Evolutionary conservation across 2,888 invertebrate genomes (phyloP).

Genomic region (Steinernema carpocapsae): DNA sequence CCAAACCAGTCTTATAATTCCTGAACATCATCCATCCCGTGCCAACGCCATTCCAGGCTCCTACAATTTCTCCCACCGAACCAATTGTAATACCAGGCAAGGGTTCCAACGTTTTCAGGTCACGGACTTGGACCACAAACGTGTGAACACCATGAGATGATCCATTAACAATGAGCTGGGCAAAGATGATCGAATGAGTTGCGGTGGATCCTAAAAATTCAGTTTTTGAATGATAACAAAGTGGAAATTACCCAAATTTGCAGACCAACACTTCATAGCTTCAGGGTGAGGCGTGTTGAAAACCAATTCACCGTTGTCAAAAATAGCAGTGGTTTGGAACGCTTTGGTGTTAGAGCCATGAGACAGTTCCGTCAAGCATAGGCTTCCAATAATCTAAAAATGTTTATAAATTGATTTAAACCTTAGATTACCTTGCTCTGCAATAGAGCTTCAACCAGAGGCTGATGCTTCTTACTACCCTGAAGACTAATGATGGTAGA

Average conservation of each 20-base stretch:
- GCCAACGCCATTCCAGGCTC: conserved; percentile 83
- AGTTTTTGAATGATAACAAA: background rate
- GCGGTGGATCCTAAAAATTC: conserved; percentile 72
- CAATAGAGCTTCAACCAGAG: conserved; percentile 62
- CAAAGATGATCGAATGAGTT: conserved; percentile 86
- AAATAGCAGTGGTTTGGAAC: background rate
- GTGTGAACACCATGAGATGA: conserved; percentile 80
- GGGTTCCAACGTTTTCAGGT: background rate
- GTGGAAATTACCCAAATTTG: conserved; percentile 78
- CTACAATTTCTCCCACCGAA: conserved; percentile 90
- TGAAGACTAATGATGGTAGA: conserved; percentile 61
- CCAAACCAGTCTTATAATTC: background rate
- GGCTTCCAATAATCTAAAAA: conserved; percentile 78
- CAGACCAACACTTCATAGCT: conserved; percentile 86
- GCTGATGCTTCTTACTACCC: conserved; percentile 69
- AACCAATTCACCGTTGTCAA: conserved; percentile 68
- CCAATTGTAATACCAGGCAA: conserved; percentile 79
- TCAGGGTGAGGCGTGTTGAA: conserved; percentile 80
- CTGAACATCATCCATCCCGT: conserved; percentile 76
- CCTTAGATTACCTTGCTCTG: conserved; percentile 57
- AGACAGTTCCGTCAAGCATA: conserved; percentile 85
- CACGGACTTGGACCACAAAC: conserved; percentile 82
- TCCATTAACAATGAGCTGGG: conserved; percentile 76
- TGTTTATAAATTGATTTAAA: background rate
- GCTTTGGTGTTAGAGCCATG: conserved; percentile 83